Base-by-base conservation (phyloP, 2,888 invertebrate genomes). In the Leptinotarsa juncta region DNA sequence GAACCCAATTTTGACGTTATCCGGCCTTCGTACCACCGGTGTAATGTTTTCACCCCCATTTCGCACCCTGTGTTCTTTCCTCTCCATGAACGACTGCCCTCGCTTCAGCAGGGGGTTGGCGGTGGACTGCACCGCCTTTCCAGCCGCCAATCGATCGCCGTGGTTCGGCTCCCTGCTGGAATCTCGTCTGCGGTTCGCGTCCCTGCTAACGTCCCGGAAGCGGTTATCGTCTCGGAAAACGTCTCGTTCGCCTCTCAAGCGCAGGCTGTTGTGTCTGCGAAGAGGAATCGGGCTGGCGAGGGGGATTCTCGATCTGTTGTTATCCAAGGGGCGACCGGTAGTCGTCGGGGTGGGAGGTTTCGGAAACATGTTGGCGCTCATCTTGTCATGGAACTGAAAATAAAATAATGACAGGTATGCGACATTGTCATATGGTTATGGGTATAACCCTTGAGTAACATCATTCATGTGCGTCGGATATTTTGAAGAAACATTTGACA, bases 11-110 rank as follows among this genome's bases (percentile, higher is more conserved):
- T 77, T 76, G 70, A 76, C 70, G 91, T 91, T 90, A 77, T 83
- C 81, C 92, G 91, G 90, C 90, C 88, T 82, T 90, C 90, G 85
- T 91, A 91, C 84, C 89, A 90, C 85, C 60, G 60, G 26, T 15
- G 16, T 12, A 12, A n/a, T 4, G 42, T 7, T 62, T 7, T 32
- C 62, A 32, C 32, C 62, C 62, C 69, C 57, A 90, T 90, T 79
- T 89, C 89, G 88, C 89, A 88, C 72, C 75, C 77, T 79, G 62
- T 80, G 81, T 78, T 85, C 85, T 72, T 85, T 85, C 83, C 84
- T 83, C 84, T 86, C 87, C 84, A 85, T 84, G 82, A 85, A 85
- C 79, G 86, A 87, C 74, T 80, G 78, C 57, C 85, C 85, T 82
- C 86, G 83, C 81, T 82, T 81, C 77, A 85, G 81, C 55, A 65